Percentiles rank a stretch among this genome's conserved stretches.
phyloP scores from a whole-genome alignment of 2,113 vertebrate species.

The Prionailurus viverrinus region DNA sequence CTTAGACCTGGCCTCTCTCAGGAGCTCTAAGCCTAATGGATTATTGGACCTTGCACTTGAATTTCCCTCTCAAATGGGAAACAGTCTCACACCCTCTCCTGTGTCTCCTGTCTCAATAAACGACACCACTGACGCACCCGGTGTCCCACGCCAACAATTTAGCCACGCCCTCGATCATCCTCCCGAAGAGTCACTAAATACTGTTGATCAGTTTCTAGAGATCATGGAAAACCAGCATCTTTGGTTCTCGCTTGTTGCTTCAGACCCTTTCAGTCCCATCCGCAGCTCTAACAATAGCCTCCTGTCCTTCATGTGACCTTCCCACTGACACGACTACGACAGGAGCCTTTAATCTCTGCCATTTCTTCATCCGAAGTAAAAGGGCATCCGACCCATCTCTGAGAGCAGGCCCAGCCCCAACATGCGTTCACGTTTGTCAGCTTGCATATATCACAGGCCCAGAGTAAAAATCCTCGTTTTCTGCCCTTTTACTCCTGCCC shows the following conservation, averaged over 20 bases:
- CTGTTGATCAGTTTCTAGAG: background rate
- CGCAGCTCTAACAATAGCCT: background rate
- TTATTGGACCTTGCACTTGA: background rate
- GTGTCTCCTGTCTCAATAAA: background rate
- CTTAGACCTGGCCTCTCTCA: background rate
- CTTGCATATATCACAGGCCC: background rate
- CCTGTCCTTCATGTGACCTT: background rate
- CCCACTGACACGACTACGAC: rapidly evolving
- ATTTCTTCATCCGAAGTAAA: background rate
- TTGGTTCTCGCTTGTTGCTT: background rate
- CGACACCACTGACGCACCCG: background rate
- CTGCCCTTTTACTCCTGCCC: background rate
- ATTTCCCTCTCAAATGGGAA: background rate
- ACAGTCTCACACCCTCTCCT: background rate
- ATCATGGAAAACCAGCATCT: background rate
- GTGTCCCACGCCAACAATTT: background rate
- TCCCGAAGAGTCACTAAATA: background rate
- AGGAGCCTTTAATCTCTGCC: background rate
- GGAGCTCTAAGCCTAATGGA: background rate
- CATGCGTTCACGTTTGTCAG: background rate
- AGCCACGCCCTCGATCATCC: background rate
- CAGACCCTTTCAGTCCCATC: background rate
- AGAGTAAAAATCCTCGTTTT: background rate
- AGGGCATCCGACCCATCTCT: background rate
- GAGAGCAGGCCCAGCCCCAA: background rate